Conservation (phyloP, 2,797 vertebrate species). For the Carapus acus region DNA sequence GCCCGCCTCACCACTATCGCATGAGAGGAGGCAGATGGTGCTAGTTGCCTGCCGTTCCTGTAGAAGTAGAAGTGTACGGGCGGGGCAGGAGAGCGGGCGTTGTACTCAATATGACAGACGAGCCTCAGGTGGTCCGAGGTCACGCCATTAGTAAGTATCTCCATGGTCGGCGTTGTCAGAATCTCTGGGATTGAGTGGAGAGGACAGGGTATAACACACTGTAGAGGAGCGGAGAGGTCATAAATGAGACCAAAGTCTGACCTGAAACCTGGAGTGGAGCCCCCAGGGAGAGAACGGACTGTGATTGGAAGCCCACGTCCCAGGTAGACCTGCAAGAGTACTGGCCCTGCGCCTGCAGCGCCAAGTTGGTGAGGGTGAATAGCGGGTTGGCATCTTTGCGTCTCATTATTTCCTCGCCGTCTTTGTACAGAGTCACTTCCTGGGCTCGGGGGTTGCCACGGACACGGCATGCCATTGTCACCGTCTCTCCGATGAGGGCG, state of each 20-base stretch:
- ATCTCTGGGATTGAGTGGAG: conserved; percentile 49
- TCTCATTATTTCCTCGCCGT: conserved; percentile 46
- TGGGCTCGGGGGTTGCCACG: conserved; percentile 18
- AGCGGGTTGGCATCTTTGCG: background rate
- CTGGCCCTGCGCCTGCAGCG: conserved; percentile 43
- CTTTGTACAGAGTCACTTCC: conserved; percentile 61
- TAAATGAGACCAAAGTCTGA: conserved; percentile 22
- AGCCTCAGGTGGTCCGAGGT: conserved; percentile 33
- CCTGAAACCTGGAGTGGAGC: conserved; percentile 42
- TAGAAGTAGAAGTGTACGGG: conserved; percentile 57
- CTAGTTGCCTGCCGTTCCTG: conserved; percentile 33
- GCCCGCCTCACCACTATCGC: background rate
- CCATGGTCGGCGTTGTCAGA: conserved; percentile 50
- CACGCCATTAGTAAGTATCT: conserved; percentile 1
- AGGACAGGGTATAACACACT: conserved; percentile 1
- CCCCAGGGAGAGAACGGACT: conserved; percentile 38
- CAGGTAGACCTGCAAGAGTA: conserved; percentile 70
- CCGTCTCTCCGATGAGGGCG: conserved; percentile 36
- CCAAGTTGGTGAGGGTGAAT: conserved; percentile 42
- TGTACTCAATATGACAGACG: conserved; percentile 54
- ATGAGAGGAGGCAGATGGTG: conserved; percentile 28
- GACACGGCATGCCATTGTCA: conserved; percentile 52
- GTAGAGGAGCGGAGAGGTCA: background rate
- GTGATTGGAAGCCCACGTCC: conserved; percentile 3
- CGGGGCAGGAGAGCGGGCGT: conserved; percentile 36